Evolutionary conservation across 2,797 vertebrate species (phyloP), one percentile per base, ranked within the genome.

Genomic region (Paedocypris micromegethes): DNA sequence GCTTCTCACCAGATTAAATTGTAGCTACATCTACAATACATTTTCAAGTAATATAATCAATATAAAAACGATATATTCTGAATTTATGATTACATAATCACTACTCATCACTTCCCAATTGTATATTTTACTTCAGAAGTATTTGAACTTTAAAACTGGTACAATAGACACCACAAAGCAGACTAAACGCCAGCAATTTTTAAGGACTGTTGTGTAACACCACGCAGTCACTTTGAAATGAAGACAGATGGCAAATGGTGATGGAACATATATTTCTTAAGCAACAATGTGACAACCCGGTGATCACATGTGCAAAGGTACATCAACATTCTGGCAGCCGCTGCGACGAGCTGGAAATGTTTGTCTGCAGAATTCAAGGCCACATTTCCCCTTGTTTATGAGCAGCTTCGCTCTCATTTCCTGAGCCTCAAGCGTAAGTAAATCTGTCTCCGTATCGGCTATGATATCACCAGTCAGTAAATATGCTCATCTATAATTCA

Each of bases 401-500:
- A 64, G 55, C 56, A 68, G 37, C 6, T 3, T 46, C 54, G 23
- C 9, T 5, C 45, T 53, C 5, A 9, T 43, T 53, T 43, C 40
- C 40, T 44, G 59, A 58, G 39, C 61, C 64, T 39, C 8, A 51
- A 41, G 69, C 60, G 60, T 9, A 64, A 74, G 56, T 64, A 67
- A 50, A 66, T 70, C 66, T 51, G 57, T 41, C 52, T 52, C 52
- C 40, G 3, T 62, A 66, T 66, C 37, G 7, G 58, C 61, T 40
- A 50, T 64, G 61, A 67, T 66, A 55, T 77, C 59, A 66, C 59
- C 76, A 69, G 66, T 66, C 73, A 70, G 76, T 75, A 76, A 77
- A 77, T 73, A 76, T 71, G 73, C 68, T 78, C 75, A 77, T 78
- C 53, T 60, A 71, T 73, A 70, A 74, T 78, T 72, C 68, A 81